A percentile compares a stretch with the other conserved stretches of the same genome.
Conservation (phyloP, 2,113 vertebrate species). For the Maccullochella peelii region DNA sequence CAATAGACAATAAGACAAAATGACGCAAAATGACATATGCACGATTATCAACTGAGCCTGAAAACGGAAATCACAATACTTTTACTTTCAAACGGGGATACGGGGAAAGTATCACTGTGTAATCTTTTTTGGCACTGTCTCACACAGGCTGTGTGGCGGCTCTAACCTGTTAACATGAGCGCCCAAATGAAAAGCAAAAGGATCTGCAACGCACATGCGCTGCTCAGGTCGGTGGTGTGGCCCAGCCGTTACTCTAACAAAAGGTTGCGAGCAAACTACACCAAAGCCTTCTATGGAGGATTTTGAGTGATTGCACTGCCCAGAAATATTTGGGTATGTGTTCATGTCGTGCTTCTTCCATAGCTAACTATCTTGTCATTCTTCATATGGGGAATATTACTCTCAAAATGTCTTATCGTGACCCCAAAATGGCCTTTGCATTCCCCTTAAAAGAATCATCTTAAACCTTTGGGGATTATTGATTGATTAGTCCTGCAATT, state of each 20-base stretch:
- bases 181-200: too few relatives aligned
- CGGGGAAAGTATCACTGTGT: too few relatives aligned
- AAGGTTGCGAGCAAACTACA: background rate
- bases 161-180: too few relatives aligned
- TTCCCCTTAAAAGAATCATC: background rate
- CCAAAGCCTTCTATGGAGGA: background rate
- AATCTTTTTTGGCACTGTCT: too few relatives aligned
- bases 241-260: background rate
- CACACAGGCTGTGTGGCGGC: too few relatives aligned
- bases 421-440: background rate
- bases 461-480: background rate
- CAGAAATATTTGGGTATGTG: background rate
- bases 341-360: background rate
- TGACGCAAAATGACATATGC: too few relatives aligned
- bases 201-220: too few relatives aligned
- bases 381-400: background rate
- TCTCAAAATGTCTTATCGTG: background rate
- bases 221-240: too few relatives aligned
- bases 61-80: too few relatives aligned
- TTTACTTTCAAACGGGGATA: too few relatives aligned
- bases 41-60: too few relatives aligned
- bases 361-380: background rate
- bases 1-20: too few relatives aligned
- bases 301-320: background rate
- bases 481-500: background rate